phyloP scores from a whole-genome alignment of 2,113 vertebrate species.

The Sinocyclocheilus anshuiensis region DNA sequence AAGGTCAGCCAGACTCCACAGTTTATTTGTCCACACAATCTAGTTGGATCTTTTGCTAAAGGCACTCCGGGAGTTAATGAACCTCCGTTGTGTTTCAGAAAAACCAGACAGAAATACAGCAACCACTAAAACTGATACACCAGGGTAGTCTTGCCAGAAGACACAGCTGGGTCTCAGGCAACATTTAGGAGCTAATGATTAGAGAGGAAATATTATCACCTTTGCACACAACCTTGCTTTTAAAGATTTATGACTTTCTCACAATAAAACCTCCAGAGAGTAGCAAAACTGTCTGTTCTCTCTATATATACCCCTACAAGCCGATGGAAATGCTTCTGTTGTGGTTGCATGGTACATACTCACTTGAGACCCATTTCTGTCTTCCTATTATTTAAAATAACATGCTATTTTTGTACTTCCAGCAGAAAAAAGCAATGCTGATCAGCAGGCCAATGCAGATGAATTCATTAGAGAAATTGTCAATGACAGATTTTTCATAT shows the following conservation, averaged over 20 bases:
- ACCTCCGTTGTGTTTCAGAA: background rate
- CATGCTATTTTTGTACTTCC: conserved; percentile 3
- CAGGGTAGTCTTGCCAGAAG: background rate
- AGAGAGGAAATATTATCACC: conserved; percentile 16
- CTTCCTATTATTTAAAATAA: background rate
- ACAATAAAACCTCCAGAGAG: background rate
- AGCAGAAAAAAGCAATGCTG: conserved; percentile 11
- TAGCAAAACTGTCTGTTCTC: background rate
- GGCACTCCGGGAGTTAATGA: conserved; percentile 34
- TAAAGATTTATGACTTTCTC: background rate
- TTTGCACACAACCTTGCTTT: conserved; percentile 15
- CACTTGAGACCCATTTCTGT: background rate
- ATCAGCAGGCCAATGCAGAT: conserved; percentile 32
- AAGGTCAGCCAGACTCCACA: conserved; percentile 41
- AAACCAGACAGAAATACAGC: conserved; percentile 17
- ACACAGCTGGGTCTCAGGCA: background rate
- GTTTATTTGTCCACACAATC: conserved; percentile 44
- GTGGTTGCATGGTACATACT: background rate
- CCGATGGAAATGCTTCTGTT: background rate
- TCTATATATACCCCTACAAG: background rate
- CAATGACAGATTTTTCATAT: conserved; percentile 17
- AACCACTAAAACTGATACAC: background rate
- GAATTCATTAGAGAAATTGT: conserved; percentile 27
- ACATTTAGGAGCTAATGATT: conserved; percentile 1
- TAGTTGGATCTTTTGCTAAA: conserved; percentile 14